These are phyloP conservation scores for Hemichromis elongatus DNA, from an alignment of 2,113 vertebrate genomes.

Conservation along the genomic window DNA sequence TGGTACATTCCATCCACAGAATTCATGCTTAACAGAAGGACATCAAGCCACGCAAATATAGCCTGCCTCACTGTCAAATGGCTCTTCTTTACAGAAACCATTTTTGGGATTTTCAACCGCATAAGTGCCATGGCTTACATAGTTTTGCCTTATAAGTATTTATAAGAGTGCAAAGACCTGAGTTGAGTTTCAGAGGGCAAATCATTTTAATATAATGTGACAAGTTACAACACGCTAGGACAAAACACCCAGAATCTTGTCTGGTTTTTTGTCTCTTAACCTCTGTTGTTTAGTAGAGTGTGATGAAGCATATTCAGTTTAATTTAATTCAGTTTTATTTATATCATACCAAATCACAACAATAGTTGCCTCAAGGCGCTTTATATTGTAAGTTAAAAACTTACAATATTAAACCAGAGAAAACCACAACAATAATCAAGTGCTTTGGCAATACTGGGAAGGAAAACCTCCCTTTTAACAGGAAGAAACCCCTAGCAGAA, in stretches of 20 bases:
- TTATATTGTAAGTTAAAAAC: neutral
- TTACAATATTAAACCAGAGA: neutral
- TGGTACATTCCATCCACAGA: slow-evolving; percentile 16
- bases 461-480: neutral
- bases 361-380: neutral
- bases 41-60: slow-evolving; percentile 22
- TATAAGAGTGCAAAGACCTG: slow-evolving; percentile 11
- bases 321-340: no score
- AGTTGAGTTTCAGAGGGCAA: neutral
- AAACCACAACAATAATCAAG: neutral
- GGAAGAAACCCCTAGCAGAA: neutral
- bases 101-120: slow-evolving; percentile 10
- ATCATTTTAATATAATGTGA: slow-evolving; percentile 44
- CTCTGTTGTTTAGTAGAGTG: neutral
- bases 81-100: neutral
- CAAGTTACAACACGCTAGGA: slow-evolving; percentile 6
- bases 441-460: neutral
- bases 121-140: slow-evolving; percentile 18
- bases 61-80: neutral
- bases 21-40: slow-evolving; percentile 36
- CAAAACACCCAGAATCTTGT: neutral
- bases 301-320: neutral
- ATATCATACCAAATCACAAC: no score
- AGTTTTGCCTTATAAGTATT: slow-evolving; percentile 60
- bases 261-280: neutral